These are phyloP conservation scores for Podotricha telesiphe DNA, from an alignment of 2,888 invertebrate genomes.

Conservation along the genomic window DNA sequence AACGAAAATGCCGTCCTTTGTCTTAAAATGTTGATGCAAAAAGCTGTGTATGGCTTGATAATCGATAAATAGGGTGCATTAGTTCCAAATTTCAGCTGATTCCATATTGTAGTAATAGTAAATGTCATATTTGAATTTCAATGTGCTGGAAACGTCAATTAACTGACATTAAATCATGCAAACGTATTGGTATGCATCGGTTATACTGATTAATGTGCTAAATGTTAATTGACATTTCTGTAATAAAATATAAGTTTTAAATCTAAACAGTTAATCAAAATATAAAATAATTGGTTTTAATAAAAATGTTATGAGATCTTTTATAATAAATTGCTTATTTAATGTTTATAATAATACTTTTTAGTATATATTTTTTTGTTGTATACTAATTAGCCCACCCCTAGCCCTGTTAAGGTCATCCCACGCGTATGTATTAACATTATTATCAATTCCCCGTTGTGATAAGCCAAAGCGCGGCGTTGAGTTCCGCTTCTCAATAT, in stretches of 20 bases:
- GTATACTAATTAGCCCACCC: too few species aligned
- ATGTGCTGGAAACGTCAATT: slow-evolving; percentile 9
- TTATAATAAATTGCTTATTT: too few species aligned
- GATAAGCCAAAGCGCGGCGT: too few species aligned
- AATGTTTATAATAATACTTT: too few species aligned
- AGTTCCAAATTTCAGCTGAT: slow-evolving; percentile 7
- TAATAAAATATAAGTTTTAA: neutral
- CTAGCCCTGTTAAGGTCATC: too few species aligned
- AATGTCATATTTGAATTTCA: slow-evolving; percentile 9
- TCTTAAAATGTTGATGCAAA: slow-evolving; percentile 36
- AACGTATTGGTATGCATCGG: neutral
- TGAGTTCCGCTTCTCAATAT: too few species aligned
- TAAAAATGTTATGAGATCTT: too few species aligned
- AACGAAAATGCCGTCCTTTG: slow-evolving; percentile 42
- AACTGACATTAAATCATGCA: slow-evolving; percentile 10
- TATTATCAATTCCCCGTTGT: too few species aligned
- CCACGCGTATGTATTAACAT: too few species aligned
- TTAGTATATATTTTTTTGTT: too few species aligned
- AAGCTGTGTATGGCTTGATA: slow-evolving; percentile 36
- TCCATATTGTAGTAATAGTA: neutral
- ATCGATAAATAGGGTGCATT: slow-evolving; percentile 21
- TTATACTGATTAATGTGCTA: neutral
- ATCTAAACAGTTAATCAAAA: too few species aligned
- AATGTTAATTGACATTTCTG: neutral
- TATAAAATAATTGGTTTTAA: too few species aligned